Percentiles rank a stretch among this genome's conserved stretches.
Conservation (phyloP, 2,888 invertebrate genomes). For the Maniola hyperantus region DNA sequence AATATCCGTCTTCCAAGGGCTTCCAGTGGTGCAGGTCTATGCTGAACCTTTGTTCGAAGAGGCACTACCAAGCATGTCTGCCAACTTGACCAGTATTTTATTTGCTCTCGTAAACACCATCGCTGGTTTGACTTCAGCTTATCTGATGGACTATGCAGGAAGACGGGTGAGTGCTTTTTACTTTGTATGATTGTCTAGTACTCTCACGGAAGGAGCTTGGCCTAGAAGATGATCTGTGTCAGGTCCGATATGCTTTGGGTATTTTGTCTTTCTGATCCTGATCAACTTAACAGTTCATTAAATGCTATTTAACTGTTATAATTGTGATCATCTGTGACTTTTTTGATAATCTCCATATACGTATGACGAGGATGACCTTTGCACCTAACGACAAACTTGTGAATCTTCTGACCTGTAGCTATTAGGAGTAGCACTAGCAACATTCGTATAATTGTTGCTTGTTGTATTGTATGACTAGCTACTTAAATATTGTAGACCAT, state of each 20-base stretch:
- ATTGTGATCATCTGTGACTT: too few species aligned
- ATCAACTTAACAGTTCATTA: too few species aligned
- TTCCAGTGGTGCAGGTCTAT: conserved; percentile 64
- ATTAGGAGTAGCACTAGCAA: too few species aligned
- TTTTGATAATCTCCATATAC: too few species aligned
- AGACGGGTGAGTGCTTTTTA: conserved; percentile 55
- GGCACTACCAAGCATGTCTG: conserved; percentile 58
- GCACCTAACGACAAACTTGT: too few species aligned
- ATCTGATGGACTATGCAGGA: conserved; percentile 58
- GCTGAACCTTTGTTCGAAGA: conserved; percentile 63
- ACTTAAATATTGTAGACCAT: too few species aligned
- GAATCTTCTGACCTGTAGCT: too few species aligned
- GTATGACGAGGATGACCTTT: too few species aligned
- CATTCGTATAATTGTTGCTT: too few species aligned
- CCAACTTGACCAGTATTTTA: conserved; percentile 57
- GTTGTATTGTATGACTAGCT: too few species aligned
- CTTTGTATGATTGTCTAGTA: background rate
- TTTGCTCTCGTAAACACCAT: conserved; percentile 54
- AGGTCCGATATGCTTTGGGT: background rate
- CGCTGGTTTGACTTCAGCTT: conserved; percentile 57
- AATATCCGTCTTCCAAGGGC: conserved; percentile 62
- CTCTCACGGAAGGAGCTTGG: background rate
- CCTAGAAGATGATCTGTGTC: background rate
- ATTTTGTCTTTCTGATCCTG: too few species aligned
- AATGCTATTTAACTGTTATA: too few species aligned